Percentiles rank a stretch among this genome's conserved stretches.
Evolutionary conservation across 2,888 invertebrate genomes (phyloP).

Genomic region (Pasiphila rectangulata): DNA sequence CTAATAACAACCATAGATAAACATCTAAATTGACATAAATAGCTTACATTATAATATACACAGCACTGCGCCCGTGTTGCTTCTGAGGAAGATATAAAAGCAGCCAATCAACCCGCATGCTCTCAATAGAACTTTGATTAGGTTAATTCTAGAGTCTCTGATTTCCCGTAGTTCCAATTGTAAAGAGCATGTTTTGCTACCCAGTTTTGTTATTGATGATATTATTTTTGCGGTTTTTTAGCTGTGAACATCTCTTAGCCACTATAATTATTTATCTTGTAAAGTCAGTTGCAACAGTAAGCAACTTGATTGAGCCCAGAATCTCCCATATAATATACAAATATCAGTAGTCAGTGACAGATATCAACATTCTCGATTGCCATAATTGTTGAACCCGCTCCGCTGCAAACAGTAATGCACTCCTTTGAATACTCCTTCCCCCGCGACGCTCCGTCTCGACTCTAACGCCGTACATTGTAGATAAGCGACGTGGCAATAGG

Average conservation of each 20-base stretch:
- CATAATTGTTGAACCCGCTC: slow-evolving; percentile 46
- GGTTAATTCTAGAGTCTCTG: slow-evolving; percentile 18
- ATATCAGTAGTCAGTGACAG: slow-evolving; percentile 17
- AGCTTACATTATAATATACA: slow-evolving; percentile 20
- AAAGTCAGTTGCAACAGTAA: no score
- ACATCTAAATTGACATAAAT: slow-evolving; percentile 30
- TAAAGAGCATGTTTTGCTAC: slow-evolving; percentile 3
- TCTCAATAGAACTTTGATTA: slow-evolving; percentile 25
- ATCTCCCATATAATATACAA: no score
- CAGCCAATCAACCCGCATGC: slow-evolving; percentile 15
- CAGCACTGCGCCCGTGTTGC: not conserved
- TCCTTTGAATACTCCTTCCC: slow-evolving; percentile 57
- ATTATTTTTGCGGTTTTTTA: no score
- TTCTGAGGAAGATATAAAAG: slow-evolving; percentile 6
- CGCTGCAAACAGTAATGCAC: slow-evolving; percentile 52
- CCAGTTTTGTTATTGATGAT: not conserved
- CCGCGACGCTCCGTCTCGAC: slow-evolving; percentile 37
- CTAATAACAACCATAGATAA: slow-evolving; percentile 36
- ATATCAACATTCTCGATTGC: slow-evolving; percentile 32
- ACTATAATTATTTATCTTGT: no score
- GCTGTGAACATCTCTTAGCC: no score
- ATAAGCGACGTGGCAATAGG: slow-evolving; percentile 77
- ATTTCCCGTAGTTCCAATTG: slow-evolving; percentile 9
- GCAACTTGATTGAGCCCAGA: no score
- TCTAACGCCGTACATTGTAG: slow-evolving; percentile 62